A percentile compares a stretch with the other conserved stretches of the same genome.
These are phyloP conservation scores for Irena cyanogastra DNA, from an alignment of 2,113 vertebrate genomes.

Conservation along the genomic window DNA sequence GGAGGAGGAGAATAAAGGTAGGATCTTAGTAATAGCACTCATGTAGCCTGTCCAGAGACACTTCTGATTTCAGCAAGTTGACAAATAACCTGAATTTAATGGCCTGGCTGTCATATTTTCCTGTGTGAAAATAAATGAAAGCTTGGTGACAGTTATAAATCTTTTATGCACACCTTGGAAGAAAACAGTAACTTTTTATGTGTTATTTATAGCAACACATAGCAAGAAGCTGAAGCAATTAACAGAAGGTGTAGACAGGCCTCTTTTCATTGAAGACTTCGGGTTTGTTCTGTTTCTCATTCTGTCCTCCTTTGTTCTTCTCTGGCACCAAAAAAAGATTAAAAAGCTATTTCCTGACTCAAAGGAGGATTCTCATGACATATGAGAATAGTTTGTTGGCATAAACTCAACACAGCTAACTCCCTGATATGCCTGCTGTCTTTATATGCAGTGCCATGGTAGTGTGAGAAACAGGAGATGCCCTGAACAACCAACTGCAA, in stretches of 20 bases:
- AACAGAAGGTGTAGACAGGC: background rate
- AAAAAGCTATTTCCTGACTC: background rate
- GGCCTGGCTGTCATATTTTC: background rate
- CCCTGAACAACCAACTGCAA: background rate
- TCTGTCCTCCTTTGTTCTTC: background rate
- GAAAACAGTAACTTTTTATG: background rate
- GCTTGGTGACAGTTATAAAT: background rate
- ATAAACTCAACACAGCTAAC: background rate
- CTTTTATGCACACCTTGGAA: background rate
- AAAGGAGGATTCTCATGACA: background rate
- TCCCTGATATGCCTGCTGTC: background rate
- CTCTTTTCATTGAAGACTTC: background rate
- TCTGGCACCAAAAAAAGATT: background rate
- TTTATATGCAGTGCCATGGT: background rate
- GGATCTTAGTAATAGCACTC: background rate
- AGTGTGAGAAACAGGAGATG: background rate
- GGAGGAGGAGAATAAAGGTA: slow-evolving; percentile 72
- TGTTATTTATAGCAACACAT: background rate
- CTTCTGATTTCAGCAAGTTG: background rate
- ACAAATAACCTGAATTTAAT: background rate
- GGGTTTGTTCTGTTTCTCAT: background rate
- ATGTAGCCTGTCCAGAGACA: background rate
- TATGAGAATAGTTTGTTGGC: background rate
- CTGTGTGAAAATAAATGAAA: background rate
- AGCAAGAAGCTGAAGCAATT: background rate